Evolutionary conservation across 1,140 invertebrate genomes (phyloP), one percentile per base, ranked within the genome.

Genomic region (Wasmannia auropunctata): DNA sequence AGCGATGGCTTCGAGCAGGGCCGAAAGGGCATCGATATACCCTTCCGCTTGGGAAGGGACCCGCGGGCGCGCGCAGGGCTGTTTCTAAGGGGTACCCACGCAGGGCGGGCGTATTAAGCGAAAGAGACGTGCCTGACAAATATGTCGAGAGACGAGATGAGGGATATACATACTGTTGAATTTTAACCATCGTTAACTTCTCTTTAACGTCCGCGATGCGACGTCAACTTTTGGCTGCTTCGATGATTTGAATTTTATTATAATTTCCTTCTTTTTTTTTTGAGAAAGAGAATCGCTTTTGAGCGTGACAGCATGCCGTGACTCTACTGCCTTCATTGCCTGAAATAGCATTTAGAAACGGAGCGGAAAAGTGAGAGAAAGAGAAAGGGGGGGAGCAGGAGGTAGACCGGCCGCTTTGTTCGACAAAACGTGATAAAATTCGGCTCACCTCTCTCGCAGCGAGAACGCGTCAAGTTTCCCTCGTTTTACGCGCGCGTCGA

Each of bases 1-100:
- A 83, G 79, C 51, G 67, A 83, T 74, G 67, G 79, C 67, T 83
- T 83, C n/a, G 43, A 83, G 7, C 10, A 46, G 28, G 65, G 40
- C 51, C 25, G 19, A 60, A 72, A 60, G 67, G 67, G 22, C 40
- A 60, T 34, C 28, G 37, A 74, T 74, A 60, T n/a, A n/a, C n/a
- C 19, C 25, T 56, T 14, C 8, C 22, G 16, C 65, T 34, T 16
- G 25, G n/a, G 7, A 11, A 74, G 22, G 67, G 8, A 56, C 37
- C n/a, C n/a, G n/a, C n/a, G n/a, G 14, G 37, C 8, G 49, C 16
- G 77, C 22, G 49, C 46, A 34, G 25, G 54, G 14, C 19, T 34
- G n/a, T 67, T 63, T 75, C 10, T 16, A 3, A 31, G 31, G n/a
- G n/a, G 4, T 46, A 4, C 14, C 3, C 10, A 10, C n/a, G 10